These are phyloP conservation scores for Prosapia bicincta DNA, from an alignment of 2,888 invertebrate genomes.

Conservation along the genomic window DNA sequence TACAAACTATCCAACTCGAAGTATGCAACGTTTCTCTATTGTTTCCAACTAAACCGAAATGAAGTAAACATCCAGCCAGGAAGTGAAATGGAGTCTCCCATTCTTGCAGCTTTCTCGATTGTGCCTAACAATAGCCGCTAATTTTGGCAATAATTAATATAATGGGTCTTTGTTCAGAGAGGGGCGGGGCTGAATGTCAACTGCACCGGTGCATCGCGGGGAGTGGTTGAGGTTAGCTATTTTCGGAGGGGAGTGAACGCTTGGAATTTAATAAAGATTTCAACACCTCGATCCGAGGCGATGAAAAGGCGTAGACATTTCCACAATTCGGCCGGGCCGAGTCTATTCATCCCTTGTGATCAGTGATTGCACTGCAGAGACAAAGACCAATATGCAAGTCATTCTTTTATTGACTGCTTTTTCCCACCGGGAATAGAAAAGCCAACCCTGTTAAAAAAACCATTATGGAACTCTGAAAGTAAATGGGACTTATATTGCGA, in stretches of 20 bases:
- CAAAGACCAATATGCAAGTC: too few species aligned
- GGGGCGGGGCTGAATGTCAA: neutral
- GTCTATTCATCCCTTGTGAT: too few species aligned
- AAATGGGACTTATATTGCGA: too few species aligned
- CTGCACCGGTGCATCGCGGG: neutral
- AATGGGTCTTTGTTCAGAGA: neutral
- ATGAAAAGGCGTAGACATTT: too few species aligned
- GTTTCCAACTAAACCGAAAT: neutral
- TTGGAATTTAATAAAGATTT: neutral
- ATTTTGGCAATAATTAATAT: conserved; percentile 2
- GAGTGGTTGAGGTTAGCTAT: neutral
- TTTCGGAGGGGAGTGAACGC: neutral
- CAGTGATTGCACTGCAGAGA: too few species aligned
- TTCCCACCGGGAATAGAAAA: too few species aligned
- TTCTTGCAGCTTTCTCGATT: neutral
- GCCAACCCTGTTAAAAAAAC: too few species aligned
- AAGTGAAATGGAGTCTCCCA: neutral
- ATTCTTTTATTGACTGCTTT: too few species aligned
- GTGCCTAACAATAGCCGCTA: neutral
- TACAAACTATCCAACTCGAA: too few species aligned
- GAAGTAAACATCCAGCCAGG: neutral
- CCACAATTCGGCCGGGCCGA: too few species aligned
- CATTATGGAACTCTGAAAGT: too few species aligned
- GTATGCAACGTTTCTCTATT: neutral
- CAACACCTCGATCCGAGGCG: neutral